Base-by-base conservation (phyloP, 2,113 vertebrate species). In the Fregetta grallaria region DNA sequence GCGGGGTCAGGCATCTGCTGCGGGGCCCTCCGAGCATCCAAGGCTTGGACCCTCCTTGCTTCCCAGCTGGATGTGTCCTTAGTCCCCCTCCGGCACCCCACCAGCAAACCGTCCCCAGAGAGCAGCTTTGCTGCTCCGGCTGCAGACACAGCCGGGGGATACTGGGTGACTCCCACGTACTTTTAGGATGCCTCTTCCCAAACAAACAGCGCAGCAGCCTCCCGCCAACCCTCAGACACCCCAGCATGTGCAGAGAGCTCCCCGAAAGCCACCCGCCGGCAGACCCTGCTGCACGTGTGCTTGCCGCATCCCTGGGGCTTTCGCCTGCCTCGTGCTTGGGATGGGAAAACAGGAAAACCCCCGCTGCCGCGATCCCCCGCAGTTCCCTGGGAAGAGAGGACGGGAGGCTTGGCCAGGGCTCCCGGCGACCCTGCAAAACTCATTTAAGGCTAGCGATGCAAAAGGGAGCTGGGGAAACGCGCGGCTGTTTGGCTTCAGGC, bases 301-400 rank as follows among this genome's bases (percentile, higher is more conserved):
- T 34, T 4, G n/a, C 26, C 3, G 1, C 50, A 30, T 53, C 84
- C 91, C 72, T 19, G 21, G 74, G 74, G 62, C 42, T 70, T 56
- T 74, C 0, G 6, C 22, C 74, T 36, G 85, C 86, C 63, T 65
- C 16, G 3, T 3, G 16, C 71, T 88, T 4, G 22, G 75, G 82
- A 92, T 42, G 81, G 81, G 56, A 94, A 95, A 96, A 91, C 94
- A 94, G 94, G 86, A 95, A 96, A 59, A 50, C 30, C 40, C 84
- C 76, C 1, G 32, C 78, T 6, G 34, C 80, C 2, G 0, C 27
- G 7, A 9, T 75, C 70, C 74, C 78, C 93, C 13, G 10, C 81
- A 26, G 66, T 20, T 92, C 88, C 58, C 92, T 59, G 88, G 80
- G 87, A 95, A 91, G 72, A 66, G 55, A 88, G 59, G 65, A 38